These are phyloP conservation scores for Gadus macrocephalus DNA, from an alignment of 2,113 vertebrate species.

Conservation along the genomic window DNA sequence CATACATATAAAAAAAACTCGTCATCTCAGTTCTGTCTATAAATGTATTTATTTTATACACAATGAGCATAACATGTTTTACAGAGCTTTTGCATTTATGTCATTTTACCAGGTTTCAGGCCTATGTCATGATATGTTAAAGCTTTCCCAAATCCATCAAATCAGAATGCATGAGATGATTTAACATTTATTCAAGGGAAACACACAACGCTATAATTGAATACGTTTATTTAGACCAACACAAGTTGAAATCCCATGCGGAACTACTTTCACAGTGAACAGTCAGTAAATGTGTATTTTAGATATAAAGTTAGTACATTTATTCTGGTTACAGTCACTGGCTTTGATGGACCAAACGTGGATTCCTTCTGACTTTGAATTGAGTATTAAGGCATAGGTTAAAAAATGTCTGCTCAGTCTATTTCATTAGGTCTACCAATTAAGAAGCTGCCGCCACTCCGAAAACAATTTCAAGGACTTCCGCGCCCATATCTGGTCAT, in stretches of 20 bases:
- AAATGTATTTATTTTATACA: background rate
- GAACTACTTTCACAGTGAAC: conserved; percentile 35
- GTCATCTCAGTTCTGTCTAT: background rate
- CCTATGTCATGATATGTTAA: too few relatives aligned
- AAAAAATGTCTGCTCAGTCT: conserved; percentile 8
- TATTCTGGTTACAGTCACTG: conserved; percentile 26
- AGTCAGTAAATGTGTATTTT: conserved; percentile 25
- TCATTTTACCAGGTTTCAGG: too few relatives aligned
- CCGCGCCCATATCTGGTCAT: too few relatives aligned
- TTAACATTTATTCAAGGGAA: conserved; percentile 57
- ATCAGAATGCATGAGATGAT: conserved; percentile 26
- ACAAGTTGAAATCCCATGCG: conserved; percentile 42
- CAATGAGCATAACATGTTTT: too few relatives aligned
- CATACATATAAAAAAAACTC: background rate
- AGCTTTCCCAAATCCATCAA: too few relatives aligned
- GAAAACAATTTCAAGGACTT: too few relatives aligned
- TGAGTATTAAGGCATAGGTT: conserved; percentile 47
- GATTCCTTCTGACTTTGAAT: conserved; percentile 28
- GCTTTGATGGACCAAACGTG: conserved; percentile 25
- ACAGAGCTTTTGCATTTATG: too few relatives aligned
- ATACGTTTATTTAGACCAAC: conserved; percentile 31
- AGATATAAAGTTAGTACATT: conserved; percentile 26
- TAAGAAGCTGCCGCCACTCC: too few relatives aligned
- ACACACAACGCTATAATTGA: conserved; percentile 17
- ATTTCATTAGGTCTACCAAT: too few relatives aligned